Percentiles rank a stretch among this genome's conserved stretches.
phyloP scores from a whole-genome alignment of 2,888 invertebrate genomes.

The Gibbula magus region DNA sequence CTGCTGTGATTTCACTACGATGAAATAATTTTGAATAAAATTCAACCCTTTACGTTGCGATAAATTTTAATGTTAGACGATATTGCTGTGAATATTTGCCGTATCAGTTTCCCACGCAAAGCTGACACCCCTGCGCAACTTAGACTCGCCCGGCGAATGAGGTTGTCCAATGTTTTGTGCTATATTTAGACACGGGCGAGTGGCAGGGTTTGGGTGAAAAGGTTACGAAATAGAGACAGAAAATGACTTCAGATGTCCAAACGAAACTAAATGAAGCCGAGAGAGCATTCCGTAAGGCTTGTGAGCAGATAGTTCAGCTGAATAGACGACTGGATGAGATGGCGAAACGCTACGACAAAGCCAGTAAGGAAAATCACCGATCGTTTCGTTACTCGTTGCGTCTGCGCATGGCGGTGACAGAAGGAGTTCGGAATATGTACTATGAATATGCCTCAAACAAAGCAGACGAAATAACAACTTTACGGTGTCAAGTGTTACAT shows the following conservation, averaged over 20 bases:
- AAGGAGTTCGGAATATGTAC: conserved; percentile 63
- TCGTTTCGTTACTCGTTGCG: conserved; percentile 59
- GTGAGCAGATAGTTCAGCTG: conserved; percentile 55
- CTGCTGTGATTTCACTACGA: too few relatives aligned
- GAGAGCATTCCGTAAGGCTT: conserved; percentile 49
- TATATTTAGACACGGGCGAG: background rate
- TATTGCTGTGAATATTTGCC: too few relatives aligned
- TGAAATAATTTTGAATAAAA: too few relatives aligned
- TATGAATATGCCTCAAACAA: conserved; percentile 56
- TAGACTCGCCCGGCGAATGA: background rate
- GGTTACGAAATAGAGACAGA: background rate
- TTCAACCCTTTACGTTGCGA: too few relatives aligned
- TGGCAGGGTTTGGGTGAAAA: background rate
- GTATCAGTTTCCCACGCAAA: background rate
- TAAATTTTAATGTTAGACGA: too few relatives aligned
- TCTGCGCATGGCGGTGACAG: conserved; percentile 56
- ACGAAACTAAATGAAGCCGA: conserved; percentile 45
- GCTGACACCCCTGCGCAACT: background rate
- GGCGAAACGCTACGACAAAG: conserved; percentile 55
- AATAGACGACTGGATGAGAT: conserved; percentile 52
- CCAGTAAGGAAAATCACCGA: conserved; percentile 52
- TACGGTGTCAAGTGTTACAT: conserved; percentile 42
- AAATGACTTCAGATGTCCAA: conserved; percentile 30
- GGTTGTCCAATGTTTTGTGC: background rate
- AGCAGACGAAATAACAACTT: conserved; percentile 52